These are phyloP conservation scores for Lepisosteus oculatus DNA, from an alignment of 2,113 vertebrate genomes.

Conservation along the genomic window DNA sequence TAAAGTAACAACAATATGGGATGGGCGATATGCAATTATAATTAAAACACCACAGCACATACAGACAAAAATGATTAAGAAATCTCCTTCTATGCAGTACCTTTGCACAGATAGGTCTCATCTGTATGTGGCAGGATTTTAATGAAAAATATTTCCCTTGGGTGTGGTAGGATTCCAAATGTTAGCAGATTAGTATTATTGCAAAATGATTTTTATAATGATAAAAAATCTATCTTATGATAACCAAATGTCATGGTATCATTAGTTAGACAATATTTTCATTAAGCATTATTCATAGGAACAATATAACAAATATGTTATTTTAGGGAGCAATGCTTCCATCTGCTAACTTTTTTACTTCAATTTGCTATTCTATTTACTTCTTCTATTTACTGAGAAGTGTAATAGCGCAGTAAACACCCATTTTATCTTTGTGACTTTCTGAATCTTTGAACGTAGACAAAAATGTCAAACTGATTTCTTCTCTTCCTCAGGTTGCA, in stretches of 20 bases:
- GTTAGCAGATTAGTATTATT: neutral
- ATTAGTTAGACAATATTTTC: constrained; percentile 4
- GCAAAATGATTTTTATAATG: neutral
- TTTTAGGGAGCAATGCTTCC: too few relatives aligned
- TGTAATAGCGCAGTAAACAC: too few relatives aligned
- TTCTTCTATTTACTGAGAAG: too few relatives aligned
- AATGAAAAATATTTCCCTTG: constrained; percentile 1
- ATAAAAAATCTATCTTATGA: neutral
- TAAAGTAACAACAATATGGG: too few relatives aligned
- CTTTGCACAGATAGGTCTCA: neutral
- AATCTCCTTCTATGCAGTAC: neutral
- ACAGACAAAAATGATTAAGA: neutral
- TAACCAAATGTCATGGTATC: neutral
- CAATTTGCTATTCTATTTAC: too few relatives aligned
- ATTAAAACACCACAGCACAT: neutral
- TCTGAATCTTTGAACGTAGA: too few relatives aligned
- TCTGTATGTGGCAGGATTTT: constrained; percentile 1
- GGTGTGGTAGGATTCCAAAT: neutral
- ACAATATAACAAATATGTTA: too few relatives aligned
- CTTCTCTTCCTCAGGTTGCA: too few relatives aligned
- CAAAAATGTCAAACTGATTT: too few relatives aligned
- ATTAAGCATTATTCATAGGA: neutral
- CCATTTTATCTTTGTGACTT: too few relatives aligned
- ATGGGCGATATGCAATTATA: neutral
- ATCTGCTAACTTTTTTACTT: too few relatives aligned